Percentiles rank a stretch among this genome's conserved stretches.
phyloP scores from a whole-genome alignment of 2,888 invertebrate genomes.

The Prostheceraeus crozeri region DNA sequence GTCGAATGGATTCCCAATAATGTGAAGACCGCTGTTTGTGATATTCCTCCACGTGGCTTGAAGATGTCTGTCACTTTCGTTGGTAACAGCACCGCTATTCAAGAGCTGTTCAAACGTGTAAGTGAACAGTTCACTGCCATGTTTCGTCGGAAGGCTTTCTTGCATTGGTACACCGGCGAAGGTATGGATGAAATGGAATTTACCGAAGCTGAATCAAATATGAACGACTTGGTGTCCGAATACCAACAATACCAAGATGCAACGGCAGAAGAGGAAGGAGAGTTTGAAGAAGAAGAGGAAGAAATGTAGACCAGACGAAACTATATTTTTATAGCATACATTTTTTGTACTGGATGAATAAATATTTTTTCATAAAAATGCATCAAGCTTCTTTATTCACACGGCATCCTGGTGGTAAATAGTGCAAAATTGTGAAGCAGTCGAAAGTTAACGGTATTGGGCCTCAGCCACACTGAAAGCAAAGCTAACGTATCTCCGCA shows the following conservation, averaged over 20 bases:
- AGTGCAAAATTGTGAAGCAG: no score
- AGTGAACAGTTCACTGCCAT: constrained; percentile 60
- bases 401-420: no score
- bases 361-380: no score
- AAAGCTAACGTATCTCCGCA: no score
- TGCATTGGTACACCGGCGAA: constrained; percentile 37
- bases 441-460: no score
- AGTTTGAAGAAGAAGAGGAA: no score
- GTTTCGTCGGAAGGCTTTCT: constrained; percentile 60
- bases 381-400: no score
- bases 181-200: constrained; percentile 37
- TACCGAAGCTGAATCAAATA: constrained; percentile 36
- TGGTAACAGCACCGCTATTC: constrained; percentile 43
- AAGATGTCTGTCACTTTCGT: constrained; percentile 83
- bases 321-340: no score
- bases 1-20: constrained; percentile 84
- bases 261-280: constrained; percentile 23
- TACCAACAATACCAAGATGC: constrained; percentile 36
- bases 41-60: constrained; percentile 76
- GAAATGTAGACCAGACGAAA: no score
- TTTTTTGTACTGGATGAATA: no score
- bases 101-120: constrained; percentile 43
- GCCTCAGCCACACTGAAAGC: no score
- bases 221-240: constrained; percentile 31
- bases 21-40: constrained; percentile 76